Evolutionary conservation across 2,113 vertebrate species (phyloP), one percentile per base, ranked within the genome.

Genomic region (Acanthochromis polyacanthus): DNA sequence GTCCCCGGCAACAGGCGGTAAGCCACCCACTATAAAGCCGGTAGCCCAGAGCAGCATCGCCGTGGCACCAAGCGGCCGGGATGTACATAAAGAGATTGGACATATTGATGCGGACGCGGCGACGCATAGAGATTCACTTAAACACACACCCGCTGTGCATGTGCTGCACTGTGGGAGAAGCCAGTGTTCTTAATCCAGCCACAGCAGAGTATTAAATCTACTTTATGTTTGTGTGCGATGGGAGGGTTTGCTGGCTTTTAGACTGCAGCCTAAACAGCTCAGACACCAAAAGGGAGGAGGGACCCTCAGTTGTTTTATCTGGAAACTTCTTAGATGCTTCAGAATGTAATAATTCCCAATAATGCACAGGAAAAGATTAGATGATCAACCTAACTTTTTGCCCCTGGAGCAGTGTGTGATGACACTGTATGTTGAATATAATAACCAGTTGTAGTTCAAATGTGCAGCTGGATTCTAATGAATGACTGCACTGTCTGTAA

Each of bases 121-220:
- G 17, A 68, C 17, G 25, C 32, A 32, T 48, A 14, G 17, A 61
- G 36, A 78, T 62, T 46, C 46, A 36, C 62, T n/a, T 19, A 20
- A 46, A 61, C 40, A 55, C 53, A 30, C 40, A 70, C 36, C 7
- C 36, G 17, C 20, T 16, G 22, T 10, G 61, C 57, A 50, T 53
- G 43, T 28, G 56, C 62, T 64, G 46, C 45, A 46, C 71, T 19
- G 71, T 67, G 43, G 70, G 75, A 82, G 71, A 75, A 70, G 66
- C 69, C 40, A 14, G 57, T 50, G 80, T 57, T 86, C 62, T 71
- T 90, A 89, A 90, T 89, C 81, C 88, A 78, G 79, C 72, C 38
- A 43, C 59, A 69, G 80, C 78, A 62, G 72, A 71, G 75, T 68
- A 83, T 88, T 87, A 85, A 72, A 83, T 82, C 82, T 82, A 62